These are phyloP conservation scores for Drosophila truncata DNA, from an alignment of 1,140 invertebrate genomes.

Conservation along the genomic window DNA sequence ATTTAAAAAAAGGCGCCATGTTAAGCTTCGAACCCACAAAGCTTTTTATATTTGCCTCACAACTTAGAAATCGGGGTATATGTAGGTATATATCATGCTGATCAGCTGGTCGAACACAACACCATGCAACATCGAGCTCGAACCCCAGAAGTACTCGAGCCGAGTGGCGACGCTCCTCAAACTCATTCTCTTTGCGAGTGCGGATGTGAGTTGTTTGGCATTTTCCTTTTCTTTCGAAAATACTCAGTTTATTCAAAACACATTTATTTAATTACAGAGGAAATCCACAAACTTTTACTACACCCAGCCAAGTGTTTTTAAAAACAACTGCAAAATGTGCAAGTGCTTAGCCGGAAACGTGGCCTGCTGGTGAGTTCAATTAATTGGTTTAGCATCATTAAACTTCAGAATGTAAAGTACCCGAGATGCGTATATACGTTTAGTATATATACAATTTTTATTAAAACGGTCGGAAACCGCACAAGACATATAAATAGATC, in stretches of 20 bases:
- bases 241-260: conserved; percentile 8
- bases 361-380: conserved; percentile 73
- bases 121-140: conserved; percentile 8
- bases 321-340: conserved; percentile 61
- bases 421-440: neutral
- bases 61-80: neutral
- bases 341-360: conserved; percentile 76
- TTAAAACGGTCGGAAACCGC: neutral
- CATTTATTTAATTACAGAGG: conserved; percentile 23
- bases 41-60: neutral
- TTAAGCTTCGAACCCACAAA: neutral
- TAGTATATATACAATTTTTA: neutral
- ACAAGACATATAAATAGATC: conserved; percentile 23
- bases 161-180: conserved; percentile 4
- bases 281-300: conserved; percentile 6
- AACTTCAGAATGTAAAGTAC: neutral
- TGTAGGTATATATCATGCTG: neutral
- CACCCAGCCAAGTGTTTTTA: conserved; percentile 15
- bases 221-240: neutral
- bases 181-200: conserved; percentile 32
- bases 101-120: conserved; percentile 11
- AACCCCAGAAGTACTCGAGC: conserved; percentile 2
- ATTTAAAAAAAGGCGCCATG: neutral
- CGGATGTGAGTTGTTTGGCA: conserved; percentile 30
- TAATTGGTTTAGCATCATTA: conserved; percentile 7